These are phyloP conservation scores for Brachionus koreanus DNA, from an alignment of 1,140 invertebrate genomes.

Conservation along the genomic window DNA sequence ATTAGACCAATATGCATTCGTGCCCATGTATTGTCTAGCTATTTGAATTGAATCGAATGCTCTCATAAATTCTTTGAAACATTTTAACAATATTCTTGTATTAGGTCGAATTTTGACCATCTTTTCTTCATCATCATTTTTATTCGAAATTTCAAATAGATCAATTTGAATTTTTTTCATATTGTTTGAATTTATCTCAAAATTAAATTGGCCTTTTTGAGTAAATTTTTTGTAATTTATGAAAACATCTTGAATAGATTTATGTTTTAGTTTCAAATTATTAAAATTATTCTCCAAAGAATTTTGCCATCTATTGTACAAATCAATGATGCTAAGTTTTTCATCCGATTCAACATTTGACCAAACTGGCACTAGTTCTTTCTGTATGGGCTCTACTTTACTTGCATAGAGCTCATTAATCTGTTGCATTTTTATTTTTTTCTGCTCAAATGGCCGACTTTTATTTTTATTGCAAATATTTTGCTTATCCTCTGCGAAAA, in stretches of 20 bases:
- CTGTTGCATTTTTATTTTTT: neutral
- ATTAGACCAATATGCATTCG: neutral
- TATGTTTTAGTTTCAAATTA: neutral
- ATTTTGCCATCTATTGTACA: constrained; percentile 18
- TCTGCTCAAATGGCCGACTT: neutral
- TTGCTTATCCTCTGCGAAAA: neutral
- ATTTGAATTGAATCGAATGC: neutral
- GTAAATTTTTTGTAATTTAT: neutral
- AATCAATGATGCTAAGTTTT: neutral
- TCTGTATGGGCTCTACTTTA: constrained; percentile 16
- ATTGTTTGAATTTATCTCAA: constrained; percentile 34
- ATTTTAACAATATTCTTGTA: neutral
- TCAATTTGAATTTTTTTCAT: constrained; percentile 46
- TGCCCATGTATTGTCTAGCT: neutral
- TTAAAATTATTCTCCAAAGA: constrained; percentile 16
- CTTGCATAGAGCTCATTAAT: neutral
- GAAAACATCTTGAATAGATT: neutral
- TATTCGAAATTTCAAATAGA: constrained; percentile 44
- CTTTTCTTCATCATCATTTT: constrained; percentile 13
- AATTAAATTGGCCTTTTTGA: constrained; percentile 13
- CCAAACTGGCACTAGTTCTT: constrained; percentile 8
- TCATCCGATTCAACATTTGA: neutral
- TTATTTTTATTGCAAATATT: neutral
- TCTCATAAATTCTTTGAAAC: neutral
- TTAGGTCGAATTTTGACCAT: constrained; percentile 11